Evolutionary conservation across 53 echinoderm and acorn worm species (phyloP).

Genomic region (Echinarachnius parma): DNA sequence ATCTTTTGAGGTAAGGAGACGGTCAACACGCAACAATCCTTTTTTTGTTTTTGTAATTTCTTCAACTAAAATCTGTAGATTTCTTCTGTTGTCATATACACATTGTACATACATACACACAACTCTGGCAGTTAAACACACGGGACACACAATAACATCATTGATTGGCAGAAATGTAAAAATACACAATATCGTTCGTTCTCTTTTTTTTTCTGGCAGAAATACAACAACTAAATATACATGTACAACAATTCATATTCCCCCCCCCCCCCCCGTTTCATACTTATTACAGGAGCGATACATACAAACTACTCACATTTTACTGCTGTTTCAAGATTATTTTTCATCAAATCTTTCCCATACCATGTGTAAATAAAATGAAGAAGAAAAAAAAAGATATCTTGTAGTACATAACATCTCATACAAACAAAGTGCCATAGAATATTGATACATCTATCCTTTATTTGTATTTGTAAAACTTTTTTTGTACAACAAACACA

Average conservation of each 20-base stretch:
- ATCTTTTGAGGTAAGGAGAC: slow-evolving; percentile 37
- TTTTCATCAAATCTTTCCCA: too few relatives aligned
- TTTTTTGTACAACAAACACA: too few relatives aligned
- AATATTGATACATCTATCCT: too few relatives aligned
- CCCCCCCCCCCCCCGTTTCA: too few relatives aligned
- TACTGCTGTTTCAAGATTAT: too few relatives aligned
- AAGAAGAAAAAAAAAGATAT: too few relatives aligned
- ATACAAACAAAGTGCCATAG: too few relatives aligned
- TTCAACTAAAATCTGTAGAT: slow-evolving; percentile 12
- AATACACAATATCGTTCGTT: slow-evolving; percentile 27
- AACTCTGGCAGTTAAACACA: slow-evolving; percentile 40
- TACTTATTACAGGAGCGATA: background rate
- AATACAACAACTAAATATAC: slow-evolving; percentile 8
- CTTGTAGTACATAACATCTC: too few relatives aligned
- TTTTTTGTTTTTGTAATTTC: slow-evolving; percentile 1
- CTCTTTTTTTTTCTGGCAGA: slow-evolving; percentile 15
- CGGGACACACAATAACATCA: slow-evolving; percentile 25
- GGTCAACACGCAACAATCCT: slow-evolving; percentile 15
- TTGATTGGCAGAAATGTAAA: slow-evolving; percentile 42
- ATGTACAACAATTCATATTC: too few relatives aligned
- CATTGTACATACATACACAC: background rate
- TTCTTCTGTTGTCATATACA: background rate
- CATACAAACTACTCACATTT: background rate
- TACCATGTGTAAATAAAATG: too few relatives aligned
- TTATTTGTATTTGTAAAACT: too few relatives aligned